A percentile compares a stretch with the other conserved stretches of the same genome.
Conservation (phyloP, 2,888 invertebrate genomes). For the Antitype chi region DNA sequence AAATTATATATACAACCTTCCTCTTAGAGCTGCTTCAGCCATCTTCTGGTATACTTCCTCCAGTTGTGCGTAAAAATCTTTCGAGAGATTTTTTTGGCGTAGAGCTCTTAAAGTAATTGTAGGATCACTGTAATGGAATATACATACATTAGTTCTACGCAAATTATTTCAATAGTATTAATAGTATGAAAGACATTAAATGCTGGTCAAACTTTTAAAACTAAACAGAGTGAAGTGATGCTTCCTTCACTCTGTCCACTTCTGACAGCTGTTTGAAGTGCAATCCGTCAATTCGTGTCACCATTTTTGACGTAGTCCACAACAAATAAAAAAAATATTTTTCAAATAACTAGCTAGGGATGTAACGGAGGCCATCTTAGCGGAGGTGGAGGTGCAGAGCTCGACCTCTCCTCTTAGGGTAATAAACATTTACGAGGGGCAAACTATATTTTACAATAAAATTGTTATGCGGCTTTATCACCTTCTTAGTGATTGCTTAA, state of each 20-base stretch:
- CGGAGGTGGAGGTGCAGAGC: too few species aligned
- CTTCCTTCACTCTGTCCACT: neutral
- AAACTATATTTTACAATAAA: too few species aligned
- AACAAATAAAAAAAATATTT: neutral
- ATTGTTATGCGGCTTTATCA: too few species aligned
- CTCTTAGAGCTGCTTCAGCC: slow-evolving; percentile 89
- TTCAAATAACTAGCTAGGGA: neutral
- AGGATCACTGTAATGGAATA: slow-evolving; percentile 77
- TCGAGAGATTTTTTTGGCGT: slow-evolving; percentile 91
- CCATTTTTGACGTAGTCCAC: neutral
- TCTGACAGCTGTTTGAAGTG: neutral
- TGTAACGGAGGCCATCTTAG: neutral
- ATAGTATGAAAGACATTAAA: neutral
- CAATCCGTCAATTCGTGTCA: neutral
- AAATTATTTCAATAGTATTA: neutral
- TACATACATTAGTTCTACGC: neutral
- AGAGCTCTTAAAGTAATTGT: slow-evolving; percentile 89
- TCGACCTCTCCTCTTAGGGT: too few species aligned
- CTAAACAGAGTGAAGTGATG: neutral
- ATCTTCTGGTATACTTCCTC: slow-evolving; percentile 91
- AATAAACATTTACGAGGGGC: too few species aligned
- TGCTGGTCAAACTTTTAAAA: neutral
- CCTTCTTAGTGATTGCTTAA: too few species aligned
- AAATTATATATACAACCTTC: slow-evolving; percentile 86
- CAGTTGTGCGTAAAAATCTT: slow-evolving; percentile 89